A percentile compares a stretch with the other conserved stretches of the same genome.
Evolutionary conservation across 1,140 invertebrate genomes (phyloP).

Genomic region (Watersipora subatra): DNA sequence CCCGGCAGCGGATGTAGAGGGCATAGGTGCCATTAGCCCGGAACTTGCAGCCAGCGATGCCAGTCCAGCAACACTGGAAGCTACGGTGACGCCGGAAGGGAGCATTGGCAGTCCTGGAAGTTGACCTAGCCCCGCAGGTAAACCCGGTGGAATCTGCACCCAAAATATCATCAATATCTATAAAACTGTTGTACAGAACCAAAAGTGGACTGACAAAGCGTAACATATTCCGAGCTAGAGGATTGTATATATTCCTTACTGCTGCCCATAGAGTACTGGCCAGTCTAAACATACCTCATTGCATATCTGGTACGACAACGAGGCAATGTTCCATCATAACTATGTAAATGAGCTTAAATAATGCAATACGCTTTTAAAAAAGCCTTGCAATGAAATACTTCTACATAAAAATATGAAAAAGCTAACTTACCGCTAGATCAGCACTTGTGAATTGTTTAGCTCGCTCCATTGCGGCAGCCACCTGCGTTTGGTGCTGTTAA

Average conservation of each 20-base stretch:
- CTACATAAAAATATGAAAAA: constrained; percentile 44
- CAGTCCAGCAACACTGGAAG: background rate
- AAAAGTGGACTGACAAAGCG: too few species aligned
- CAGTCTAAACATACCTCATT: too few species aligned
- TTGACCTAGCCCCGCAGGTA: background rate
- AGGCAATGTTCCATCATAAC: too few species aligned
- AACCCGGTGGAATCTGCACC: background rate
- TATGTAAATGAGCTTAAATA: too few species aligned
- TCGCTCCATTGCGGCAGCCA: constrained; percentile 89
- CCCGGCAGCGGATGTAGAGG: background rate
- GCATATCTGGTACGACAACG: too few species aligned
- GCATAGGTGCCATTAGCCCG: background rate
- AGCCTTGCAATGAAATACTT: too few species aligned
- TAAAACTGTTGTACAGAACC: too few species aligned
- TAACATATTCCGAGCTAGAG: too few species aligned
- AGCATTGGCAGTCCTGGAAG: background rate
- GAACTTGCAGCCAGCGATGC: background rate
- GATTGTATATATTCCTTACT: too few species aligned
- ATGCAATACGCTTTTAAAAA: too few species aligned
- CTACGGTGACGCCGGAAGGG: background rate
- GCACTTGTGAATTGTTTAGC: constrained; percentile 99
- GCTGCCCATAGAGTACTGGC: too few species aligned
- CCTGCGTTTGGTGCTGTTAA: constrained; percentile 81
- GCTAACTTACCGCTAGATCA: constrained; percentile 59
- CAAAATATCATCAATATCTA: too few species aligned